Percentiles rank a stretch among this genome's conserved stretches.
These are phyloP conservation scores for Platyura marginata DNA, from an alignment of 1,140 invertebrate species.

Conservation along the genomic window DNA sequence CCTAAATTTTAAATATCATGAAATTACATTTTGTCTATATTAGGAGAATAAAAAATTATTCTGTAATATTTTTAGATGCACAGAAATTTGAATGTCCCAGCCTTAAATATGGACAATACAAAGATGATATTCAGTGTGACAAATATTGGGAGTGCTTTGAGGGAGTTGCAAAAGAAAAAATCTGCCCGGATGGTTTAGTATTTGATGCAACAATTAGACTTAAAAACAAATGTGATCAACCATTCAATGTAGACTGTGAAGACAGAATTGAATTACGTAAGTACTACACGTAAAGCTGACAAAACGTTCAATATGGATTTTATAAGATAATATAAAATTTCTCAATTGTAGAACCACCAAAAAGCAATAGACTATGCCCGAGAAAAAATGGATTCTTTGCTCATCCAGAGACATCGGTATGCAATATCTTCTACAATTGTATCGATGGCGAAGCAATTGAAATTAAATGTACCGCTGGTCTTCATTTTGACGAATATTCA, in stretches of 20 bases:
- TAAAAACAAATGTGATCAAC: slow-evolving; percentile 77
- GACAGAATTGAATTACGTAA: slow-evolving; percentile 72
- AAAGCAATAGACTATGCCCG: slow-evolving; percentile 52
- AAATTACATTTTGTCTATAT: neutral
- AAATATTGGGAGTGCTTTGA: slow-evolving; percentile 69
- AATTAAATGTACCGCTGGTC: slow-evolving; percentile 63
- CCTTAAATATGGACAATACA: slow-evolving; percentile 55
- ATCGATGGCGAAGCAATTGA: slow-evolving; percentile 65
- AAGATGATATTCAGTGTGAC: slow-evolving; percentile 62
- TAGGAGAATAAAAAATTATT: neutral
- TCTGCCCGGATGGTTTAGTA: slow-evolving; percentile 71
- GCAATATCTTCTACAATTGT: slow-evolving; percentile 77
- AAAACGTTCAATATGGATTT: no score
- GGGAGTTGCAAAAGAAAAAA: slow-evolving; percentile 47
- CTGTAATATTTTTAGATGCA: slow-evolving; percentile 28
- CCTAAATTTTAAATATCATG: neutral
- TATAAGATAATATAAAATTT: neutral
- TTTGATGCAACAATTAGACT: slow-evolving; percentile 68
- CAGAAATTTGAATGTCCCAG: slow-evolving; percentile 52
- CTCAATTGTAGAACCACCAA: slow-evolving; percentile 43
- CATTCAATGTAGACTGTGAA: slow-evolving; percentile 76
- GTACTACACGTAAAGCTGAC: no score
- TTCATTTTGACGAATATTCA: slow-evolving; percentile 74
- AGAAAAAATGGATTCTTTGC: slow-evolving; percentile 75
- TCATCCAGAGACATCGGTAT: slow-evolving; percentile 59